Percentiles rank a stretch among this genome's conserved stretches.
phyloP scores from a whole-genome alignment of 2,888 invertebrate species.

The Polyommatus icarus region DNA sequence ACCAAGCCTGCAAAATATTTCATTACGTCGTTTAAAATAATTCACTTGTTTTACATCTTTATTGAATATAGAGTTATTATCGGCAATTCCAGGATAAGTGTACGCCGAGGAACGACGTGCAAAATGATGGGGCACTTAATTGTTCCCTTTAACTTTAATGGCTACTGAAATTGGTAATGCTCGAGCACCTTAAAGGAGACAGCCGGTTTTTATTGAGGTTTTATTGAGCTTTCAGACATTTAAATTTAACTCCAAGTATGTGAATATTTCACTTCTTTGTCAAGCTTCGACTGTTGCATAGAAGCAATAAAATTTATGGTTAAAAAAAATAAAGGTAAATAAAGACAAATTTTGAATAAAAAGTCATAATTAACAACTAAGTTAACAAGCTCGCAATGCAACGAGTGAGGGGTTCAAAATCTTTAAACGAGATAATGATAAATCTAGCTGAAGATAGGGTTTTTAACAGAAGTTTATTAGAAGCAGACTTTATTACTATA shows the following conservation, averaged over 20 bases:
- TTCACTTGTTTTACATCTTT: conserved; percentile 8
- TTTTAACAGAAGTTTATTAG: too few relatives aligned
- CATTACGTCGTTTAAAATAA: conserved; percentile 21
- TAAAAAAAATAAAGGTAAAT: not conserved
- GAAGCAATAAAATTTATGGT: not conserved
- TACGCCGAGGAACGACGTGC: conserved; percentile 8
- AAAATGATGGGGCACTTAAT: conserved; percentile 28
- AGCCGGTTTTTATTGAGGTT: not conserved
- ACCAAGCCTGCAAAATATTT: not conserved
- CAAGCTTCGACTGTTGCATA: not conserved
- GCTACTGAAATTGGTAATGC: conserved; percentile 11
- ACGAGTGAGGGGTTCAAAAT: too few relatives aligned
- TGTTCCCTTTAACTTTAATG: conserved; percentile 21
- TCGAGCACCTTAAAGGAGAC: conserved; percentile 13
- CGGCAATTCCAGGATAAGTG: conserved; percentile 11
- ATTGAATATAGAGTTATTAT: conserved; percentile 29
- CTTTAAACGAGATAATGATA: too few relatives aligned
- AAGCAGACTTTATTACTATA: too few relatives aligned
- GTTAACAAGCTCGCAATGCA: too few relatives aligned
- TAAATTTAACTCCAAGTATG: not conserved
- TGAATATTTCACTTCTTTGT: not conserved
- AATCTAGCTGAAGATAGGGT: too few relatives aligned
- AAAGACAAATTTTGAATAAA: not conserved
- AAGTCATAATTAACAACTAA: too few relatives aligned
- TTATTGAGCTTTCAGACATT: conserved; percentile 3